Evolutionary conservation across 2,888 invertebrate species (phyloP).

Genomic region (Eupithecia centaureata): DNA sequence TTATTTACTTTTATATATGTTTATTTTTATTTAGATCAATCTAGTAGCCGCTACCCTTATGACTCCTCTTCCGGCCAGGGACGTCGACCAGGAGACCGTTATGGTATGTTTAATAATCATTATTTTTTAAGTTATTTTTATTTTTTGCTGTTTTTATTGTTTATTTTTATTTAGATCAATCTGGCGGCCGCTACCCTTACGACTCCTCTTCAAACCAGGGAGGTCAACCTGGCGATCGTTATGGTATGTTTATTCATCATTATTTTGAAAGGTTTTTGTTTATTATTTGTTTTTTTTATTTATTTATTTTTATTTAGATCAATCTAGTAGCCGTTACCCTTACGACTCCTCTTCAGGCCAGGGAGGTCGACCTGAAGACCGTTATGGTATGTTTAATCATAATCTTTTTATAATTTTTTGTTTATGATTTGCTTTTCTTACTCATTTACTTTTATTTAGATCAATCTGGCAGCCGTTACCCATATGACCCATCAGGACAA

Average conservation of each 20-base stretch:
- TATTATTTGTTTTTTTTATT: slow-evolving; percentile 10
- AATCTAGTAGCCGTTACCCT: neutral
- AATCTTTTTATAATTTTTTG: neutral
- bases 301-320: slow-evolving; percentile 6
- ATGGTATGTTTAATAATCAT: slow-evolving; percentile 5
- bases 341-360: neutral
- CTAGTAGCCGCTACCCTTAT: neutral
- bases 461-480: slow-evolving; percentile 8
- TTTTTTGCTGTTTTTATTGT: neutral
- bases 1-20: slow-evolving; percentile 9
- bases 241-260: neutral
- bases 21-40: slow-evolving; percentile 5
- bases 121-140: neutral
- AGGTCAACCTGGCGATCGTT: neutral
- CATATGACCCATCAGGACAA: slow-evolving; percentile 1
- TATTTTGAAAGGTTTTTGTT: neutral
- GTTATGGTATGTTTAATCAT: slow-evolving; percentile 3
- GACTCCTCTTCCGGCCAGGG: neutral
- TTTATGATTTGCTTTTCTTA: neutral
- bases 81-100: neutral
- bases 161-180: slow-evolving; percentile 27
- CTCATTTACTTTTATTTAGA: neutral
- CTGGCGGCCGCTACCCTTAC: slow-evolving; percentile 16
- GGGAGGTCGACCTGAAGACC: neutral
- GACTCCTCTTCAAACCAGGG: neutral